phyloP scores from a whole-genome alignment of 1,140 invertebrate species.

The Psilanteris sp. region DNA sequence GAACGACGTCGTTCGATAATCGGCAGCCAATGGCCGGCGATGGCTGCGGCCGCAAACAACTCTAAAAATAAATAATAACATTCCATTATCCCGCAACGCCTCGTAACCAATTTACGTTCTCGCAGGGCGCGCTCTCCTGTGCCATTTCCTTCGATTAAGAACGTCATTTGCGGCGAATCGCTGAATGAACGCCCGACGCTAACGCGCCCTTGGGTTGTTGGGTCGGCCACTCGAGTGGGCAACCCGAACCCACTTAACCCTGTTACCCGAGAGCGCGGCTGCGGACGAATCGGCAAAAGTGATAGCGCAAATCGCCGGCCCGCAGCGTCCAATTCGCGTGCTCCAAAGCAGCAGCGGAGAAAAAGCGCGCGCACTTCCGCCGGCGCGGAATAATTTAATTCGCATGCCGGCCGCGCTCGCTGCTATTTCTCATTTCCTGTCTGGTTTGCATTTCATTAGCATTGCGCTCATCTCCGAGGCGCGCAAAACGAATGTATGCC shows the following conservation, averaged over 20 bases:
- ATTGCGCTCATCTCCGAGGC: slow-evolving; percentile 9
- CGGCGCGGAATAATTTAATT: slow-evolving; percentile 16
- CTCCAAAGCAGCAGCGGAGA: neutral
- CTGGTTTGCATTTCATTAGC: slow-evolving; percentile 48
- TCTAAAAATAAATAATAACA: slow-evolving; percentile 51
- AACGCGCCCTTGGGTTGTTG: slow-evolving; percentile 11
- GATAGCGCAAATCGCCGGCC: slow-evolving; percentile 37
- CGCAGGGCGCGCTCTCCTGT: neutral
- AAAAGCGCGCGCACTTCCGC: slow-evolving; percentile 12
- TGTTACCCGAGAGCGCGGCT: slow-evolving; percentile 7
- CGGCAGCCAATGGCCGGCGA: neutral
- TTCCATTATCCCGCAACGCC: slow-evolving; percentile 19
- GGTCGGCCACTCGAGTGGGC: neutral
- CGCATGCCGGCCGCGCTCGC: slow-evolving; percentile 17
- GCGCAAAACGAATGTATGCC: slow-evolving; percentile 47
- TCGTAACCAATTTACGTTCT: slow-evolving; percentile 28
- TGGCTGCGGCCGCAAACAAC: neutral
- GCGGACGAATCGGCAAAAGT: slow-evolving; percentile 48
- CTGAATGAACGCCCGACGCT: slow-evolving; percentile 4
- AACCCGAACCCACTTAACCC: slow-evolving; percentile 30
- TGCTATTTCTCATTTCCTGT: slow-evolving; percentile 49
- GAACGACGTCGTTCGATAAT: slow-evolving; percentile 8
- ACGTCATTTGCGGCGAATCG: slow-evolving; percentile 30
- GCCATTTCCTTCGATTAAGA: slow-evolving; percentile 52
- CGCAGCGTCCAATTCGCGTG: neutral